Base-by-base conservation (phyloP, 2,888 invertebrate species). In the Netelia inedita region DNA sequence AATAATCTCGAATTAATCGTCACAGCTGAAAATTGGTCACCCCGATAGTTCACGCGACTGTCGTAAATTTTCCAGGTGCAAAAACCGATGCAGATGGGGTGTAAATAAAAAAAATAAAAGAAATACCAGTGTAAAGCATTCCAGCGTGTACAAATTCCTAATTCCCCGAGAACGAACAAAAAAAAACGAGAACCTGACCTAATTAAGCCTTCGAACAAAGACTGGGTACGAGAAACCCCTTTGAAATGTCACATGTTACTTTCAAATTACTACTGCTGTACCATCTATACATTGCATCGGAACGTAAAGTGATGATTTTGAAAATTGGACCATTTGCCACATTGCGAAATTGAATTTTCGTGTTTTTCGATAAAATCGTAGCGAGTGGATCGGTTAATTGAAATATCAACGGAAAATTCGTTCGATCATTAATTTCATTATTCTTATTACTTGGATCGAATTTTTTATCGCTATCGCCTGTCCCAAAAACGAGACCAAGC, bases 161-260 rank as follows among this genome's bases (percentile, higher is more conserved):
- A 53, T 19, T 43, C 41, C 50, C 66, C 19, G n/a, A 8, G 14
- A 21, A 14, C 5, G 28, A 21, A 41, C 3, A 11, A 46, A 43
- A 50, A 68, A 23, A n/a, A 55, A 69, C 23, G 43, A 65, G 5
- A 9, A 65, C 53, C 59, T 55, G 63, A 23, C 55, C 19, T 35
- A 63, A 69, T 43, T 69, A 43, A 79, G 21, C 65, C 74, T 35
- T 57, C 41, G 66, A 69, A 14, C 66, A 28, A 72, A 41, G 63
- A 46, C 61, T 76, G 46, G 72, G 59, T 75, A 71, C 63, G 71
- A 75, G 35, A 76, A 85, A 85, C 57, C 80, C 83, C 86, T 86
- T 83, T 86, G 82, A 86, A 87, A 86, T 86, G 79, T 86, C 84
- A 79, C 76, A 85, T 86, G 73, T 85, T 86, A 85, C 86, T 86